These are phyloP conservation scores for Gadus macrocephalus DNA, from an alignment of 2,113 vertebrate genomes.

Conservation along the genomic window DNA sequence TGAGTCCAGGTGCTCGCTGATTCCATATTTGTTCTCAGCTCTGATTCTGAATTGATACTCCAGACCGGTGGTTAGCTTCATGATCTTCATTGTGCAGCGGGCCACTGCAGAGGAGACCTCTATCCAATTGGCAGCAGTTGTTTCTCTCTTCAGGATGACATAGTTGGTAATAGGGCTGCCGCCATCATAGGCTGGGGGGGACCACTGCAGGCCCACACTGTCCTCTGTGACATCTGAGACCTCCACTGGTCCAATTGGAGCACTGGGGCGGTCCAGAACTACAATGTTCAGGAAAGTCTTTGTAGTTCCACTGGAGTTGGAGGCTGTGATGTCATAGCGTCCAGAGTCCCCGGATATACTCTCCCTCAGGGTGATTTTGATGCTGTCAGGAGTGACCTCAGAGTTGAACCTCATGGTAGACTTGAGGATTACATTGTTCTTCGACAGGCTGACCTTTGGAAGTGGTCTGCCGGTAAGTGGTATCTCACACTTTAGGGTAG, in stretches of 20 bases:
- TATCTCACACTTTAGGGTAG: constrained; percentile 94
- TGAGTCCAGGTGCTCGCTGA: constrained; percentile 93
- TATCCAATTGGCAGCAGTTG: constrained; percentile 88
- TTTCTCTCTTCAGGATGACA: constrained; percentile 92
- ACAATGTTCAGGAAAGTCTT: constrained; percentile 89
- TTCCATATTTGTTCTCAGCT: constrained; percentile 96
- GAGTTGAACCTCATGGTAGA: constrained; percentile 95
- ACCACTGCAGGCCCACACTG: constrained; percentile 86
- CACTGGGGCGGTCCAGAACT: constrained; percentile 88
- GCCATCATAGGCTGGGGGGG: constrained; percentile 90
- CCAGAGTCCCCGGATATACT: constrained; percentile 88
- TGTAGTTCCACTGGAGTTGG: constrained; percentile 92
- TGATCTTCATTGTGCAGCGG: constrained; percentile 89
- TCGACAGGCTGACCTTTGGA: constrained; percentile 88
- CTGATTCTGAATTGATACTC: constrained; percentile 98
- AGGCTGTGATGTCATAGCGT: constrained; percentile 89
- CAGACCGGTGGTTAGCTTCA: constrained; percentile 88
- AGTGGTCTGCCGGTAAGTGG: constrained; percentile 87
- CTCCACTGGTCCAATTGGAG: constrained; percentile 86
- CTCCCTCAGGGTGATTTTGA: constrained; percentile 89
- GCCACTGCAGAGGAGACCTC: constrained; percentile 94
- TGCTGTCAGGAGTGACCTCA: constrained; percentile 87
- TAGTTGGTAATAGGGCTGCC: constrained; percentile 97
- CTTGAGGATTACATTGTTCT: constrained; percentile 82
- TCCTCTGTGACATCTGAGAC: constrained; percentile 89